Evolutionary conservation across 2,888 invertebrate species (phyloP), one percentile per base, ranked within the genome.

Genomic region (Stenodema calcarata): DNA sequence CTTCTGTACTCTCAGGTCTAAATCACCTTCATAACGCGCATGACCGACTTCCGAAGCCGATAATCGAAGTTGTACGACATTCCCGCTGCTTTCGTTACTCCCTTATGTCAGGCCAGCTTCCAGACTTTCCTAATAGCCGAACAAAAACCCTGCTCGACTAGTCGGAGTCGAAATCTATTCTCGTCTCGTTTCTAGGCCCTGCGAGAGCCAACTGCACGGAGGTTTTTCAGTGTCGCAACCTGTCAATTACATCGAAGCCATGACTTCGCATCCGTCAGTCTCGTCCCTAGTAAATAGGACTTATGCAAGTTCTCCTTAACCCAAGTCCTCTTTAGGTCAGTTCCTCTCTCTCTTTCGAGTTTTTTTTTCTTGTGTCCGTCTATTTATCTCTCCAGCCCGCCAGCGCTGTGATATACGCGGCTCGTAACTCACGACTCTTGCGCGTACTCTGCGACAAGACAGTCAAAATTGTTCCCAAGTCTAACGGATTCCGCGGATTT

Each of bases 241-340:
- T 7, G 73, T 73, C 73, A 73, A 73, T 73, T 73, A 73, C 73
- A 35, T 73, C 28, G 35, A 73, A 35, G 73, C 73, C 73, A 73
- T 73, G 73, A 73, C 73, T 73, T 14, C 73, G 73, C 73, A 73
- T 73, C 73, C 30, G 35, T 30, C 35, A 41, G 73, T 16, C 30
- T 73, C 73, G 35, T 73, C 73, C 73, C 35, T 14, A 35, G 62
- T 23, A 62, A 62, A 62, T 62, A 23, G n/a, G 62, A n/a, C 73
- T 73, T 73, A 73, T 41, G 73, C 73, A 73, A 73, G 35, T 41
- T 73, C 30, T 73, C 73, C 62, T 62, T 62, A 73, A 73, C 73
- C 73, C 41, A 18, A 73, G 41, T 73, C 73, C 73, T 41, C 73
- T 73, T 41, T 41, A 23, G 23, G 62, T 23, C 62, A 62, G 23